Evolutionary conservation across 2,113 vertebrate species (phyloP), one percentile per base, ranked within the genome.

Genomic region (Salminus brasiliensis): DNA sequence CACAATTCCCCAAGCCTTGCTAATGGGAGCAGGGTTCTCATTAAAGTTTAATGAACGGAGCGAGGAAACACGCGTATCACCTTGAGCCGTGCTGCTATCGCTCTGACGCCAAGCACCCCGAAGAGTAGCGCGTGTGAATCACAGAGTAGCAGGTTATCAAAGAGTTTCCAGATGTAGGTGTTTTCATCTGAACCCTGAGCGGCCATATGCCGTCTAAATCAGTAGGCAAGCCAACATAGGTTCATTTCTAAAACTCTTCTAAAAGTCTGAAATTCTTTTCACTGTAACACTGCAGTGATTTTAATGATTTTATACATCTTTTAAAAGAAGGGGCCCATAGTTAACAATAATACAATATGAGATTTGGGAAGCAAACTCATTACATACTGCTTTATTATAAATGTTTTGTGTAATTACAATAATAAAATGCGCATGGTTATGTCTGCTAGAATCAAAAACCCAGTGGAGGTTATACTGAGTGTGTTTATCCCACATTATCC

Each of bases 1-100:
- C 72, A 53, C 25, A 76, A 59, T 77, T 82, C 75, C 78, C 36
- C 25, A 39, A 67, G 67, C 68, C 74, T 73, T 70, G 45, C 59
- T 81, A 79, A 30, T 41, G 60, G 45, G 72, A 81, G 67, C 76
- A 57, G 63, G 81, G 74, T 39, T 34, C 77, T 85, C 73, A 70
- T 82, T 82, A 85, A 85, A 80, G 13, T 82, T 85, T 85, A 80
- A 80, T 72, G 72, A 73, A 39, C 4, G 34, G 47, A 78, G 29
- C 29, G 41, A 60, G 53, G 59, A 70, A 82, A 68, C 72, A 72
- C 49, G 41, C 67, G 57, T 79, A 76, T 85, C 67, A 79, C 80
- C 76, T 79, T 85, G 72, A 79, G 72, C 76, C 30, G 62, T 30
- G 59, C 47, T 30, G 5, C 72, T 72, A 47, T 79, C 45, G 15